phyloP scores from a whole-genome alignment of 2,113 vertebrate species.

The Tachuris rubrigastra region DNA sequence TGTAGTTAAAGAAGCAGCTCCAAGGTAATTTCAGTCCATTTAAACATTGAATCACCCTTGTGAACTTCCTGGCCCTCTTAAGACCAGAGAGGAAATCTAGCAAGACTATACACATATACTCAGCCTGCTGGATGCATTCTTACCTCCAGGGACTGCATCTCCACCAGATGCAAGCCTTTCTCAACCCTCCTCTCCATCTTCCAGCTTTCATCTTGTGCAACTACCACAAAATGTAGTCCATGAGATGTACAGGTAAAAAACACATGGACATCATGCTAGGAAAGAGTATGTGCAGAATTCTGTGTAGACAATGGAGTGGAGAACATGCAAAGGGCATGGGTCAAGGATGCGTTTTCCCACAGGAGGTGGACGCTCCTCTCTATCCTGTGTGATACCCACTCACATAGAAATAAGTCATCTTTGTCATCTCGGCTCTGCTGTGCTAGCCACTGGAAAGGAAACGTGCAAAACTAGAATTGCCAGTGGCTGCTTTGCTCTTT shows the following conservation, averaged over 20 bases:
- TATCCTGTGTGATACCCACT: background rate
- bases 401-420: accelerated
- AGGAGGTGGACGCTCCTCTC: background rate
- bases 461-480: background rate
- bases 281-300: accelerated
- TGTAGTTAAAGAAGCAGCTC: background rate
- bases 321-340: background rate
- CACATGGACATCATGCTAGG: background rate
- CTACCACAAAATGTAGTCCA: background rate
- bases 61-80: background rate
- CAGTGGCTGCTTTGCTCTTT: background rate
- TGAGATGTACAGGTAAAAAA: background rate
- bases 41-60: background rate
- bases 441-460: background rate
- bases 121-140: background rate
- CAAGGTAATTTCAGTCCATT: background rate
- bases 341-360: background rate
- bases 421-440: background rate
- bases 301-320: background rate
- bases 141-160: background rate
- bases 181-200: background rate
- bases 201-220: accelerated
- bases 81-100: background rate
- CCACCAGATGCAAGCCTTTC: background rate
- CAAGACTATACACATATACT: background rate